Percentiles rank a stretch among this genome's conserved stretches.
Evolutionary conservation across 2,888 invertebrate genomes (phyloP).

Genomic region (Selenia dentaria): DNA sequence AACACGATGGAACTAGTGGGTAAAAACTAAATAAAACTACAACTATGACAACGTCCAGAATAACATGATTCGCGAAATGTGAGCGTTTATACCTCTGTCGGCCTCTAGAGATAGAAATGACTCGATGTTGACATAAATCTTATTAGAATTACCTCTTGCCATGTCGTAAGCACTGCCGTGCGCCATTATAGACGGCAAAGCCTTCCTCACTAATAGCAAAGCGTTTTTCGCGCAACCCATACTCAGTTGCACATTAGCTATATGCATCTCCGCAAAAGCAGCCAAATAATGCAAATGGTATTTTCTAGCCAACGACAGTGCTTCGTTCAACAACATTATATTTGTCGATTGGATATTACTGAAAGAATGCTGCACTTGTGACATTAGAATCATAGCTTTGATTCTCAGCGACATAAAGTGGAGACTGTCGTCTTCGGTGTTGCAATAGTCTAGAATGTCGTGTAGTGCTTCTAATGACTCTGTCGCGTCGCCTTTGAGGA

Average conservation of each 20-base stretch:
- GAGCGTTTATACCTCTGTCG: no score
- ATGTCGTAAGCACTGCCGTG: slow-evolving; percentile 93
- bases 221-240: slow-evolving; percentile 92
- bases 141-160: slow-evolving; percentile 89
- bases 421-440: slow-evolving; percentile 77
- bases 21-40: no score
- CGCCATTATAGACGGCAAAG: slow-evolving; percentile 89
- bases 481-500: slow-evolving; percentile 78
- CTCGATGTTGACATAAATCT: no score
- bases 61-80: no score
- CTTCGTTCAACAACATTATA: slow-evolving; percentile 86
- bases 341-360: slow-evolving; percentile 80
- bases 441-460: slow-evolving; percentile 80
- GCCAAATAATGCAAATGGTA: slow-evolving; percentile 92
- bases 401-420: slow-evolving; percentile 84
- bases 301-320: slow-evolving; percentile 89
- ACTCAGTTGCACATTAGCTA: slow-evolving; percentile 90
- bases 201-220: slow-evolving; percentile 87
- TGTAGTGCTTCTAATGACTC: slow-evolving; percentile 76
- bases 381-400: slow-evolving; percentile 88
- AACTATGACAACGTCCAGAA: no score
- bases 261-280: slow-evolving; percentile 90
- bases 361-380: slow-evolving; percentile 86
- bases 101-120: no score
- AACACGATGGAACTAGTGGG: no score